Evolutionary conservation across 2,888 invertebrate species (phyloP), one percentile per base, ranked within the genome.

Genomic region (Baccha elongata): DNA sequence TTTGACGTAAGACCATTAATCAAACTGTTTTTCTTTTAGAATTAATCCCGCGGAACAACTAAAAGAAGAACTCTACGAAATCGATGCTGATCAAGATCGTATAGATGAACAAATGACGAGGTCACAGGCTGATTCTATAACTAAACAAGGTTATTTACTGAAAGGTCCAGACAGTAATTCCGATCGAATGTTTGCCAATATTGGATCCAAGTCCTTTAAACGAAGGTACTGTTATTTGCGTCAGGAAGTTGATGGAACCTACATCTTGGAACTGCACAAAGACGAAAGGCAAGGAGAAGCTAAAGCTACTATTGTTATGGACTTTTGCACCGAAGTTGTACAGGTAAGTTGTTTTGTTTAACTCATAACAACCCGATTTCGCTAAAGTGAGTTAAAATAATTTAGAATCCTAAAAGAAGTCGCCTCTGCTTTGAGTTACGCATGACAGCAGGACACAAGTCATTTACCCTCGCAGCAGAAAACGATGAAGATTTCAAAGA

Each of bases 151-250:
- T 0, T 97, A 95, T 92, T 91, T 98, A 86, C 93, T 96, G 91
- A 98, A 97, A 91, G 98, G 98, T 48, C 97, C 98, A 6, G 98
- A 98, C 91, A 95, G 96, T 81, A 95, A 96, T 79, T 95, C 95
- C 62, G 98, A 98, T 89, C 93, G 96, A 85, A 96, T 97, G 92
- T 97, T 98, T 91, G 95, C 95, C 85, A 96, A 97, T 89, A 95
- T 98, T 87, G 96, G 96, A 85, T 97, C 97, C 19, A 97, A 97
- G 91, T 97, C 97, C 69, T 98, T 97, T 89, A 98, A 98, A 91
- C 93, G 97, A 89, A 92, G 93, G 78, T 98, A 96, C 91, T 97
- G 97, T 91, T 96, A 96, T 91, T 93, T 98, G 89, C 93, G 97
- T 84, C 95, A 96, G 89, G 97, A 97, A 91, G 95, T 97, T 29